Evolutionary conservation across 2,113 vertebrate genomes (phyloP).

Genomic region (Epinephelus cyanopodus): DNA sequence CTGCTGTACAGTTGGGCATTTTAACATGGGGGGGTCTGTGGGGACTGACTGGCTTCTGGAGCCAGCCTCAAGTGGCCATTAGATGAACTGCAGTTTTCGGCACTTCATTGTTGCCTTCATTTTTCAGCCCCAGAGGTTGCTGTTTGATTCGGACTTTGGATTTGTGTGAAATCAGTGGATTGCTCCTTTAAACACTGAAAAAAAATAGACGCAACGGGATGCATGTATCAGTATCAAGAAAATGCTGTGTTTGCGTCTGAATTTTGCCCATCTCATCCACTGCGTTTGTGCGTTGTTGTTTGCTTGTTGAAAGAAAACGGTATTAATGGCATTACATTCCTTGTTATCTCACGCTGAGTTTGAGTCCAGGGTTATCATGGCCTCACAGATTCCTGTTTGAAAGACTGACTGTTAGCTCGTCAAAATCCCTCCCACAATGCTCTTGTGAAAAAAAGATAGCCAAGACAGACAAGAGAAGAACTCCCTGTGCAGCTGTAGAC

Average conservation of each 20-base stretch:
- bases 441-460: background rate
- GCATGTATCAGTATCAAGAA: background rate
- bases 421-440: conserved; percentile 15
- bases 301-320: background rate
- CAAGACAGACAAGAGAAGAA: conserved; percentile 8
- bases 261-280: too few relatives aligned
- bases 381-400: conserved; percentile 31
- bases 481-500: background rate
- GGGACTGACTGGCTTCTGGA: too few relatives aligned
- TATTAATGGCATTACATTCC: conserved; percentile 19
- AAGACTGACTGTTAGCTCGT: conserved; percentile 4
- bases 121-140: too few relatives aligned
- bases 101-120: too few relatives aligned
- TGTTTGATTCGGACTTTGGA: too few relatives aligned
- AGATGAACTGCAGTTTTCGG: too few relatives aligned
- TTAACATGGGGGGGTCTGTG: too few relatives aligned
- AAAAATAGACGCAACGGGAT: background rate
- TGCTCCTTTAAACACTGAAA: background rate
- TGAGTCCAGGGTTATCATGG: conserved; percentile 21
- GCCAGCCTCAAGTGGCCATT: too few relatives aligned
- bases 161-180: background rate
- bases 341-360: conserved; percentile 23
- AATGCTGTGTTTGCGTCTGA: too few relatives aligned
- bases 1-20: too few relatives aligned
- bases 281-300: background rate